Percentiles rank a stretch among this genome's conserved stretches.
Conservation (phyloP, 2,888 invertebrate species). For the Dinocampus coccinellae region DNA sequence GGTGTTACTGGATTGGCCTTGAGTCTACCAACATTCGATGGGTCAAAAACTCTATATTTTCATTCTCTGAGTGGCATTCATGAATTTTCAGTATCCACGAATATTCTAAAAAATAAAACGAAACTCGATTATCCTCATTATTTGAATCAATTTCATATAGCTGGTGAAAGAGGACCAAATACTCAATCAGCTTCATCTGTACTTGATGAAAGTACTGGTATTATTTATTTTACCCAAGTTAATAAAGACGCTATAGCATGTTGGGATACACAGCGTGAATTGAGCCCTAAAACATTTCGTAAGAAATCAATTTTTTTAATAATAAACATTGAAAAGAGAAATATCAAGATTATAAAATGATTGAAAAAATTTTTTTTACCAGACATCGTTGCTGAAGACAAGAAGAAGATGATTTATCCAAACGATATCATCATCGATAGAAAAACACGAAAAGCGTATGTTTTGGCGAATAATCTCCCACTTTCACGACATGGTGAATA, state of each 20-base stretch:
- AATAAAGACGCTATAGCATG: conserved; percentile 84
- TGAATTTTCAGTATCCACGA: conserved; percentile 84
- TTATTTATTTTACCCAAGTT: conserved; percentile 82
- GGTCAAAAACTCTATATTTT: conserved; percentile 82
- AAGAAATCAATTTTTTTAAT: conserved; percentile 44
- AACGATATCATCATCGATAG: conserved; percentile 75
- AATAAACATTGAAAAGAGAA: too few relatives aligned
- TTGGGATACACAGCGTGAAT: conserved; percentile 81
- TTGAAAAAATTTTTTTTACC: not conserved
- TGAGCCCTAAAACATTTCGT: conserved; percentile 74
- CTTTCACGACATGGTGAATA: conserved; percentile 51
- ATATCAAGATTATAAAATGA: too few relatives aligned
- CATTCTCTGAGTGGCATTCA: conserved; percentile 85
- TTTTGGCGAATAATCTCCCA: conserved; percentile 61
- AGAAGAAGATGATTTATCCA: conserved; percentile 79
- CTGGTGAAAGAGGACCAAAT: conserved; percentile 79
- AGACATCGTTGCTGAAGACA: conserved; percentile 78
- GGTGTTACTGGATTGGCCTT: conserved; percentile 84
- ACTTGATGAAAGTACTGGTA: conserved; percentile 77
- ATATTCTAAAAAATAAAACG: conserved; percentile 80
- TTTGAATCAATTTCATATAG: conserved; percentile 78
- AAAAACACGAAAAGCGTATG: conserved; percentile 53
- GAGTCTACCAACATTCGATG: conserved; percentile 71
- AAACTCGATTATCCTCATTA: conserved; percentile 76
- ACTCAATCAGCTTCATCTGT: conserved; percentile 83